phyloP scores from a whole-genome alignment of 2,888 invertebrate genomes.

The Terebella lapidaria region DNA sequence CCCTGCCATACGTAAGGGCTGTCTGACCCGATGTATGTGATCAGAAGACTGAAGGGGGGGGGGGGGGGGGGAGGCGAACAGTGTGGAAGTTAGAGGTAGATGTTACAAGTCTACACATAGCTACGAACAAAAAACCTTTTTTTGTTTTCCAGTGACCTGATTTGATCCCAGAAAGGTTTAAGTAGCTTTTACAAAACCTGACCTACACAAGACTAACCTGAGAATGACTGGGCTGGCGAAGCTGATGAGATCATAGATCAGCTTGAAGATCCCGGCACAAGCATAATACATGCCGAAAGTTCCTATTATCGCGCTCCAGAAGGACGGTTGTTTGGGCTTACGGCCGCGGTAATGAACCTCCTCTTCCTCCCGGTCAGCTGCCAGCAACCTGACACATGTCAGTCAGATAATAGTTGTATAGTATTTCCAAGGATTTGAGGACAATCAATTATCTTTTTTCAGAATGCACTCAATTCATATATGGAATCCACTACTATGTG shows the following conservation, averaged over 20 bases:
- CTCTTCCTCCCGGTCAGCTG: too few relatives aligned
- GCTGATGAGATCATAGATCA: constrained; percentile 13
- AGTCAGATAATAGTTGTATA: neutral
- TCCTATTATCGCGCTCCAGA: constrained; percentile 8
- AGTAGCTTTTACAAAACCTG: too few relatives aligned
- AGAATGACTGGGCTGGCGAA: constrained; percentile 16
- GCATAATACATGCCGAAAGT: constrained; percentile 14
- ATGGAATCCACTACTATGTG: too few relatives aligned
- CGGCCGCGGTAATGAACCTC: too few relatives aligned
- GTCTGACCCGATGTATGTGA: constrained; percentile 33
- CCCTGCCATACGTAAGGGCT: constrained; percentile 74
- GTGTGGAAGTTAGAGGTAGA: too few relatives aligned
- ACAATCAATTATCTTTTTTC: too few relatives aligned
- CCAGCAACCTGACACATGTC: neutral
- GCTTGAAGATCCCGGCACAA: constrained; percentile 14
- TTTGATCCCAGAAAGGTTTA: too few relatives aligned
- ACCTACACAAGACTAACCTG: constrained; percentile 9
- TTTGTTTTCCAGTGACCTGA: too few relatives aligned
- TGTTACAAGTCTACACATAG: too few relatives aligned
- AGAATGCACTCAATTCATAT: too few relatives aligned
- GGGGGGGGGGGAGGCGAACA: too few relatives aligned
- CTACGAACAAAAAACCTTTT: neutral
- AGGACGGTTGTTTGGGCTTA: constrained; percentile 8
- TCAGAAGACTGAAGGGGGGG: constrained; percentile 35
- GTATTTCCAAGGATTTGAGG: neutral